Evolutionary conservation across 2,113 vertebrate species (phyloP).

Genomic region (Cathartes aura): DNA sequence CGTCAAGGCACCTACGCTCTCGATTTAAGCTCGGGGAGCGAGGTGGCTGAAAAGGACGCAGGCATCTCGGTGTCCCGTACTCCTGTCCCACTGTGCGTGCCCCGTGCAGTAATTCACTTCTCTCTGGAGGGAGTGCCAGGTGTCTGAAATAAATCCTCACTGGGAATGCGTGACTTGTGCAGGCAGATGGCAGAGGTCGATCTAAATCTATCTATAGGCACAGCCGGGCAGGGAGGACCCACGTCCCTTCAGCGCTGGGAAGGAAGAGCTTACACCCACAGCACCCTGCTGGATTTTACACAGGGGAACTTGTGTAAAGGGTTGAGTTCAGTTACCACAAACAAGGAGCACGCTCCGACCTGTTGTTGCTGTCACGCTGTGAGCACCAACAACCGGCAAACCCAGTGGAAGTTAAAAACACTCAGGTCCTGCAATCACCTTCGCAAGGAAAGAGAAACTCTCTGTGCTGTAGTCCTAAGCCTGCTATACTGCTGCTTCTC

Average conservation of each 20-base stretch:
- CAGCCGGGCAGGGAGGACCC: neutral
- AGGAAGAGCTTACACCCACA: neutral
- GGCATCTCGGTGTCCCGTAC: fast-evolving
- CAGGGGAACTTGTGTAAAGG: neutral
- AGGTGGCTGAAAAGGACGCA: neutral
- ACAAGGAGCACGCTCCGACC: neutral
- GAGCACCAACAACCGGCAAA: neutral
- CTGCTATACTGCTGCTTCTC: neutral
- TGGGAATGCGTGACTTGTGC: neutral
- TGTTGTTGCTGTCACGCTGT: neutral
- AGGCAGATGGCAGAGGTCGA: neutral
- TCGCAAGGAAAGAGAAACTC: neutral
- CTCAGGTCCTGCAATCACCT: neutral
- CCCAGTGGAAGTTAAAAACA: neutral
- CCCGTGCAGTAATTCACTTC: neutral
- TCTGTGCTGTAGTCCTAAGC: neutral
- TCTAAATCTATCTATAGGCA: neutral
- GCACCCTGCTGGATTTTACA: neutral
- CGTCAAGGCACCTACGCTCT: neutral
- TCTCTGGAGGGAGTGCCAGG: neutral
- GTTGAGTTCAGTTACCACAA: neutral
- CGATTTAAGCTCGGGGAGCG: fast-evolving
- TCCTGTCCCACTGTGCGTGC: neutral
- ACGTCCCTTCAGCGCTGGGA: neutral
- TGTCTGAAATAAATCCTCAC: neutral